Base-by-base conservation (phyloP, 2,888 invertebrate genomes). In the Hecatera dysodea region DNA sequence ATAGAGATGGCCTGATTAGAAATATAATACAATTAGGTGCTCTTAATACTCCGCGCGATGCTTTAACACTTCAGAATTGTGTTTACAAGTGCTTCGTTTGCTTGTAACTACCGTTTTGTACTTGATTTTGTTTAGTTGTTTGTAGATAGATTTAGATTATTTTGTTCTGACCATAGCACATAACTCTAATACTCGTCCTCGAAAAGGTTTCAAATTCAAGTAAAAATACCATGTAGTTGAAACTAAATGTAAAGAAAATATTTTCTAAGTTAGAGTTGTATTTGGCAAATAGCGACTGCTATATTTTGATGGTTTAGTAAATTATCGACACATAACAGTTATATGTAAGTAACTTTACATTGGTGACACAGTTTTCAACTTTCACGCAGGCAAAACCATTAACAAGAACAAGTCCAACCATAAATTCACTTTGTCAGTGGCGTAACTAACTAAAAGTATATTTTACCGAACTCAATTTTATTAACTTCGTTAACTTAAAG, bases 1-100 rank as follows among this genome's bases (percentile, higher is more conserved):
- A 87, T 87, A 85, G 81, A 83, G 80, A 87, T 81, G 72, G 78
- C 78, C 76, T 80, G 80, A 82, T 78, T 81, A 82, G 81, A 81
- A 80, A 81, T 84, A 75, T 81, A 86, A 72, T 75, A 81, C 81
- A 78, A 81, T 80, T 78, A 75, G 66, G 59, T 81, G 53, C 24
- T 70, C 60, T 68, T 83, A 75, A 67, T 70, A 63, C 64, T 69
- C 55, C 36, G 55, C 36, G 44, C 62, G 57, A 74, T 67, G 48
- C 55, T 74, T 36, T 44, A 71, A 50, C 67, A 56, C 52, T 79
- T 22, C 19, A 52, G 63, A 77, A 52, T 61, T 36, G 63, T 53
- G 81, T 81, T 75, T 61, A 76, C 68, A 63, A 64, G 24, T 62
- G 46, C n/a, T n/a, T 36, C 15, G 8, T 68, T 75, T 66, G 39